Evolutionary conservation across 2,113 vertebrate species (phyloP).

Genomic region (Aptenodytes patagonicus): DNA sequence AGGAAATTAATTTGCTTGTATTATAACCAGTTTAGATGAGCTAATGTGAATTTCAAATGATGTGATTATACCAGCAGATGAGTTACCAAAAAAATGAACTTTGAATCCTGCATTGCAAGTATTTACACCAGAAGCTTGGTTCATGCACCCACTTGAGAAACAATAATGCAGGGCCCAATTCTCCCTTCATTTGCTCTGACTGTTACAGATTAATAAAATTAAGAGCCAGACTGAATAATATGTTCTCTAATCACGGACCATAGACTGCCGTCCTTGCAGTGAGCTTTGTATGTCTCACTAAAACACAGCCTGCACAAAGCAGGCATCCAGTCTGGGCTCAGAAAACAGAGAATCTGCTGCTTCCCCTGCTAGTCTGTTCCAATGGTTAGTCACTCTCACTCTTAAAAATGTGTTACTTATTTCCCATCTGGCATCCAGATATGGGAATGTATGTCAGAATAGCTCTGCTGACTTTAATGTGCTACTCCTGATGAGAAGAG

Average conservation of each 20-base stretch:
- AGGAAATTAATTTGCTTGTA: not conserved
- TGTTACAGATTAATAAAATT: not conserved
- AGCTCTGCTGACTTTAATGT: not conserved
- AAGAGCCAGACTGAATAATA: not conserved
- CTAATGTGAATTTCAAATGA: not conserved
- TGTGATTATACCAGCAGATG: not conserved
- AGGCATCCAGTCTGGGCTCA: not conserved
- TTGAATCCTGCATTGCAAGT: not conserved
- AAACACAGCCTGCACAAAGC: slow-evolving; percentile 13
- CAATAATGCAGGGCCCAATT: not conserved
- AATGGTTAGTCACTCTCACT: slow-evolving; percentile 48
- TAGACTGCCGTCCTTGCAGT: not conserved
- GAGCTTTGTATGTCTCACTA: not conserved
- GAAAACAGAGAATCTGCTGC: not conserved
- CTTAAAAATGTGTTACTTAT: slow-evolving; percentile 39
- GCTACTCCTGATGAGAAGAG: not conserved
- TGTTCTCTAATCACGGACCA: not conserved
- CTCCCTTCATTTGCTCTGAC: not conserved
- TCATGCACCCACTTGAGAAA: not conserved
- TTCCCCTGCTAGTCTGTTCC: slow-evolving; percentile 11
- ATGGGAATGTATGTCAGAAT: slow-evolving; percentile 18
- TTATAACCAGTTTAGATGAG: not conserved
- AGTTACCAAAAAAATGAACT: not conserved
- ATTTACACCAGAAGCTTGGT: not conserved
- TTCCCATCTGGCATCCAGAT: slow-evolving; percentile 51